Base-by-base conservation (phyloP, 2,113 vertebrate genomes). In the Coptodon bakossiorum region DNA sequence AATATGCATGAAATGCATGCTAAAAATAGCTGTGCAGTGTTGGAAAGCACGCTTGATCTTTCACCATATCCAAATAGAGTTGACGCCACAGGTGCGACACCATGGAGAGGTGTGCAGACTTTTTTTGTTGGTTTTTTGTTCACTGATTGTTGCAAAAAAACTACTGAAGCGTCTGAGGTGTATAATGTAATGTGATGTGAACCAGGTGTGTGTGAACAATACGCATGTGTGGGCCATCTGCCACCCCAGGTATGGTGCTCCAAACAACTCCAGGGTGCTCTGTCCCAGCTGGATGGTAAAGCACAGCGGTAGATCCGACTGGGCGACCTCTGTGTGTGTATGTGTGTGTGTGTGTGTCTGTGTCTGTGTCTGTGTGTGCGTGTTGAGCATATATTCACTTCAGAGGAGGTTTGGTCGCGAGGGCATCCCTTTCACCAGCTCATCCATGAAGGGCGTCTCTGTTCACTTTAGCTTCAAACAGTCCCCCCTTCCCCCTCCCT, bases 381-480 rank as follows among this genome's bases (percentile, higher is more conserved):
- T 36, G 24, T 59, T 48, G 71, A 38, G 34, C 73, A 29, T 52
- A 88, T 86, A 89, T 71, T 83, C 29, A 73, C 73, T 54, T 84
- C 50, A 87, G 89, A 87, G 88, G 66, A 14, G 48, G 82, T 78
- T 78, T 66, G 86, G 92, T 87, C 80, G 52, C 81, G 86, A 94
- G 91, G 91, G 88, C 90, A 53, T 71, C 89, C 59, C 88, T 93
- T 93, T 94, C 90, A 94, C 71, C 80, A 80, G 86, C 89, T 88
- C 89, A 5, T 66, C 83, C 88, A 95, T 96, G 92, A 96, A 97
- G 93, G 93, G 89, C 19, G 48, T 88, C 94, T 95, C 95, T 97
- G 96, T 96, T 96, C 93, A n/a, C 61, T 48, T 56, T 61, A 19
- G 80, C 86, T 88, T 91, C 87, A 91, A 91, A 89, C 88, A 82